Evolutionary conservation across 30 jellyfish, hydroid and myxozoan species (phyloP).

Genomic region (Pelagia noctiluca): DNA sequence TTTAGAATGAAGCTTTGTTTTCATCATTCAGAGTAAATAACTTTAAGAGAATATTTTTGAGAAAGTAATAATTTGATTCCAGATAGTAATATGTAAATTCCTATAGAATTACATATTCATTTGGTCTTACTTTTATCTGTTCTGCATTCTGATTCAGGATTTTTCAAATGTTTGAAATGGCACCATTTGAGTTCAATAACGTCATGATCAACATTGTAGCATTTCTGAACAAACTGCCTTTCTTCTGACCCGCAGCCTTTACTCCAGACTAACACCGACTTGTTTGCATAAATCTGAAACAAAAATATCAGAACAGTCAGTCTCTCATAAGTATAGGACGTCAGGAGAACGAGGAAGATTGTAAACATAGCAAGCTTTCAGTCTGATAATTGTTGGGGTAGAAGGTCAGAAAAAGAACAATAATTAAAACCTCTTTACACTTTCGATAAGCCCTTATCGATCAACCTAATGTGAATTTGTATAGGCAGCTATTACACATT

Average conservation of each 20-base stretch:
- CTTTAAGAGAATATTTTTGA: too few species aligned
- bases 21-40: neutral
- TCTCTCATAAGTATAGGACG: too few species aligned
- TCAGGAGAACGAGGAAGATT: too few species aligned
- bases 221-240: slow-evolving; percentile 28
- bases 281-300: slow-evolving; percentile 51
- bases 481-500: too few species aligned
- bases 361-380: too few species aligned
- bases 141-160: neutral
- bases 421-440: too few species aligned
- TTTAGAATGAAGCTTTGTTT: neutral
- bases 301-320: too few species aligned
- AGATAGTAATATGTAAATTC: neutral
- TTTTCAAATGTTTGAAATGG: slow-evolving; percentile 32
- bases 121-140: neutral
- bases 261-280: slow-evolving; percentile 49
- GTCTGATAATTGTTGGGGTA: too few species aligned
- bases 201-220: slow-evolving; percentile 71
- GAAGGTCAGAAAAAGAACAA: too few species aligned
- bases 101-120: neutral
- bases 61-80: too few species aligned
- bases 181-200: slow-evolving; percentile 36
- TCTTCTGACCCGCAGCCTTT: slow-evolving; percentile 17
- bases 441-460: too few species aligned
- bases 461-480: too few species aligned